These are phyloP conservation scores for Luidia sarsii DNA, from an alignment of 53 echinoderm and acorn worm genomes.

Conservation along the genomic window DNA sequence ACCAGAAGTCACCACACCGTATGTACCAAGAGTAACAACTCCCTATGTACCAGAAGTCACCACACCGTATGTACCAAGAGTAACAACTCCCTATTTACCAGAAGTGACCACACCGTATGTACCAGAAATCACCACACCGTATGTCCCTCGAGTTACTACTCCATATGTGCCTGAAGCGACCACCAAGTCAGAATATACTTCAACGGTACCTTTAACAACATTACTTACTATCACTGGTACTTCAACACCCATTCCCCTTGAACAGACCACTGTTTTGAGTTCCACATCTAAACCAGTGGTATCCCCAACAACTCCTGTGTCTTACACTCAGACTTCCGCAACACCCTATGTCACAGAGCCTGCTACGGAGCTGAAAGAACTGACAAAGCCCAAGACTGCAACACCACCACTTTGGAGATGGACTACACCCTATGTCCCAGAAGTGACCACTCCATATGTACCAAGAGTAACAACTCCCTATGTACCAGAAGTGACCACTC, in stretches of 20 bases:
- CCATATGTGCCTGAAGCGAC: slow-evolving; percentile 15
- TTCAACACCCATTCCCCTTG: not conserved
- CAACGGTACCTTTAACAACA: not conserved
- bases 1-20: not conserved
- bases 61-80: not conserved
- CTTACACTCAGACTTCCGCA: not conserved
- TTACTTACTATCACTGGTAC: not conserved
- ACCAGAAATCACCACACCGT: not conserved
- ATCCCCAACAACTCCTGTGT: not conserved
- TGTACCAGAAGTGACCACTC: not conserved
- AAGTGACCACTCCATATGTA: not conserved
- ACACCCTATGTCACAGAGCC: slow-evolving; percentile 19
- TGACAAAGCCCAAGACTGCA: not conserved
- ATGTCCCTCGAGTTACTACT: slow-evolving; percentile 4
- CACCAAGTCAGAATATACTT: not conserved
- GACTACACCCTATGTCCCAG: not conserved
- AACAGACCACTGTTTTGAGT: slow-evolving; percentile 7
- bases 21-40: not conserved
- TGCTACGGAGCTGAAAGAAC: not conserved
- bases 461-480: not conserved
- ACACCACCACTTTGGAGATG: not conserved
- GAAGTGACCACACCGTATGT: not conserved
- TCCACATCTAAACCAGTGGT: not conserved
- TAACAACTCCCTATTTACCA: not conserved
- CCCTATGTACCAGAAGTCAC: slow-evolving; percentile 11